These are phyloP conservation scores for Cyphomyrmex costatus DNA, from an alignment of 1,140 invertebrate species.

Conservation along the genomic window DNA sequence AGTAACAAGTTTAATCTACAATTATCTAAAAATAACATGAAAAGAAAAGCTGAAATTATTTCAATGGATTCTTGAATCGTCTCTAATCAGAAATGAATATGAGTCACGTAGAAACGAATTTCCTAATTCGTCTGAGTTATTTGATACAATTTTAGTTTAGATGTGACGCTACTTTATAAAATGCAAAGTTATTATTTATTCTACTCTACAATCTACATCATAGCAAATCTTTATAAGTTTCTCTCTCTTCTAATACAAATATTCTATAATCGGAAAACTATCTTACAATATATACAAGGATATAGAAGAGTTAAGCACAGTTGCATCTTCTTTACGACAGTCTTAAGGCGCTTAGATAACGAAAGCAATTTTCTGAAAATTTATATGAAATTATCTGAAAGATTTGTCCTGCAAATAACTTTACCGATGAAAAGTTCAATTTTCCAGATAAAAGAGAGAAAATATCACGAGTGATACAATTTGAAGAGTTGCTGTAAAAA, in stretches of 20 bases:
- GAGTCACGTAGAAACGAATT: slow-evolving; percentile 70
- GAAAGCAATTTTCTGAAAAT: slow-evolving; percentile 12
- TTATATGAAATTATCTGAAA: slow-evolving; percentile 60
- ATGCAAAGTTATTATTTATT: slow-evolving; percentile 18
- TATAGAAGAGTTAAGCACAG: slow-evolving; percentile 50
- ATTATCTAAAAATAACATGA: slow-evolving; percentile 24
- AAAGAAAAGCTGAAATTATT: background rate
- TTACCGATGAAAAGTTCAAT: slow-evolving; percentile 48
- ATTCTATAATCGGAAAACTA: slow-evolving; percentile 79
- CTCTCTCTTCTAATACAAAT: slow-evolving; percentile 75
- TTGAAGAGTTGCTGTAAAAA: slow-evolving; percentile 55
- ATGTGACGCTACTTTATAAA: slow-evolving; percentile 36
- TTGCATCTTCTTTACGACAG: slow-evolving; percentile 55
- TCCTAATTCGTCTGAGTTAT: slow-evolving; percentile 71
- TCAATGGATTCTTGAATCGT: slow-evolving; percentile 16
- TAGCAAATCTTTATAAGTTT: slow-evolving; percentile 38
- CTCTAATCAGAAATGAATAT: slow-evolving; percentile 32
- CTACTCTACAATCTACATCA: slow-evolving; percentile 19
- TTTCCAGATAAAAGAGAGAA: slow-evolving; percentile 60
- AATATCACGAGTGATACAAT: background rate
- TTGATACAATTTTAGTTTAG: slow-evolving; percentile 54
- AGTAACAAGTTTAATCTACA: slow-evolving; percentile 6
- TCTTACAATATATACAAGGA: slow-evolving; percentile 84
- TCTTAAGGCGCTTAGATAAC: slow-evolving; percentile 32
- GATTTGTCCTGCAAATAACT: slow-evolving; percentile 47